phyloP scores from a whole-genome alignment of 2,888 invertebrate genomes.

The Drosophila kambysellisi region DNA sequence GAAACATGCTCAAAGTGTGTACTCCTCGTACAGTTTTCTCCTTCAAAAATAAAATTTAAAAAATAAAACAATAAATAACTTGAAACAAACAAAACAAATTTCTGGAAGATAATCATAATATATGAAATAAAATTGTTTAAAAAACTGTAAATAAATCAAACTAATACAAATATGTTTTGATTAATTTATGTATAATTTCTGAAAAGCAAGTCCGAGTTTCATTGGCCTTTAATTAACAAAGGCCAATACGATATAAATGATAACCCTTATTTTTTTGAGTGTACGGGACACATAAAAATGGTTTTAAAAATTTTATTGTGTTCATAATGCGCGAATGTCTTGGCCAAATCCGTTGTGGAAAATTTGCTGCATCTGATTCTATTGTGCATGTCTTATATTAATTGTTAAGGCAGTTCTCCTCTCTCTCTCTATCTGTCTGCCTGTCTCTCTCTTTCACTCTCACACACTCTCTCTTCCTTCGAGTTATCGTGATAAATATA shows the following conservation, averaged over 20 bases:
- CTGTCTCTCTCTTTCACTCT: background rate
- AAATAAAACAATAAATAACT: background rate
- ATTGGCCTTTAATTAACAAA: too few species aligned
- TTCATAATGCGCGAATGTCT: constrained; percentile 43
- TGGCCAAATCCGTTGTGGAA: constrained; percentile 25
- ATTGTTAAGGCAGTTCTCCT: constrained; percentile 43
- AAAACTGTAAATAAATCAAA: too few species aligned
- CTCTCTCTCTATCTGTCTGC: background rate
- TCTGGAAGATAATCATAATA: background rate
- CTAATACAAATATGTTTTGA: background rate
- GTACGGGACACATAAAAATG: constrained; percentile 41
- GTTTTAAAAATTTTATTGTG: constrained; percentile 63
- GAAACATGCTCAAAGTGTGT: background rate
- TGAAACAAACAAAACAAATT: background rate
- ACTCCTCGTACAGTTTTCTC: background rate
- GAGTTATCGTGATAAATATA: constrained; percentile 64
- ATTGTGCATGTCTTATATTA: constrained; percentile 63
- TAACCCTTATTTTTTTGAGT: background rate
- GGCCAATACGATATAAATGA: background rate
- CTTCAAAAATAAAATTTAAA: too few species aligned
- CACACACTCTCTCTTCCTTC: background rate
- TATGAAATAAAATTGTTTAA: background rate
- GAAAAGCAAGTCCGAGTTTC: too few species aligned
- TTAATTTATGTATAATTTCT: background rate
- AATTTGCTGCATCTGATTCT: constrained; percentile 42